Percentiles rank a stretch among this genome's conserved stretches.
phyloP scores from a whole-genome alignment of 2,113 vertebrate species.

The Burhinus oedicnemus region DNA sequence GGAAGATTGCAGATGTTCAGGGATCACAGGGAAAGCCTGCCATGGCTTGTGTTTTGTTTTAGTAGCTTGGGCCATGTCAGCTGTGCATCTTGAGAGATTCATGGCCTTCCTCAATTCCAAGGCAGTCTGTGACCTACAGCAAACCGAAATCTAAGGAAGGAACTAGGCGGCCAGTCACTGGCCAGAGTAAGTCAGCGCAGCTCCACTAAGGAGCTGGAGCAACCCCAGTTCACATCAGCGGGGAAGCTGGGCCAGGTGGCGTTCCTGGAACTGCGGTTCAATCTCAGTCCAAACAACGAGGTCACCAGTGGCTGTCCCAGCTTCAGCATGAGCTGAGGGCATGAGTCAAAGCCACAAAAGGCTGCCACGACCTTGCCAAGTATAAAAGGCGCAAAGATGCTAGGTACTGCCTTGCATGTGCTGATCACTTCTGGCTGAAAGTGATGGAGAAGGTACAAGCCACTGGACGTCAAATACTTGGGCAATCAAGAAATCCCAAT shows the following conservation, averaged over 20 bases:
- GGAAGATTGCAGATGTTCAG: not conserved
- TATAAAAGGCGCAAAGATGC: not conserved
- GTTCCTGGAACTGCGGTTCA: not conserved
- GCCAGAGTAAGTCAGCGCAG: not conserved
- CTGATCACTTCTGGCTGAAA: not conserved
- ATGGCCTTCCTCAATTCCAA: not conserved
- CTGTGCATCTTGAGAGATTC: not conserved
- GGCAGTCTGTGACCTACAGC: not conserved
- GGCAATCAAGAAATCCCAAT: not conserved
- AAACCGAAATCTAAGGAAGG: not conserved
- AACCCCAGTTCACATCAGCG: not conserved
- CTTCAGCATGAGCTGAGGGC: not conserved
- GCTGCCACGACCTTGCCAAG: not conserved
- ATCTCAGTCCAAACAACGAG: not conserved
- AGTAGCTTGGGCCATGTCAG: not conserved
- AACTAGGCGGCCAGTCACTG: not conserved
- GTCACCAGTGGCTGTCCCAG: not conserved
- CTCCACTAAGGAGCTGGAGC: not conserved
- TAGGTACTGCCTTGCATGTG: not conserved
- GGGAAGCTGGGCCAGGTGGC: not conserved
- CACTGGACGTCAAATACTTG: not conserved
- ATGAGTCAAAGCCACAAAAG: slow-evolving; percentile 8
- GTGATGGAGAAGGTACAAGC: not conserved
- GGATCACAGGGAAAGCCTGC: not conserved
- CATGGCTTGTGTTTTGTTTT: not conserved